phyloP scores from a whole-genome alignment of 2,113 vertebrate genomes.

The Neogale vison region DNA sequence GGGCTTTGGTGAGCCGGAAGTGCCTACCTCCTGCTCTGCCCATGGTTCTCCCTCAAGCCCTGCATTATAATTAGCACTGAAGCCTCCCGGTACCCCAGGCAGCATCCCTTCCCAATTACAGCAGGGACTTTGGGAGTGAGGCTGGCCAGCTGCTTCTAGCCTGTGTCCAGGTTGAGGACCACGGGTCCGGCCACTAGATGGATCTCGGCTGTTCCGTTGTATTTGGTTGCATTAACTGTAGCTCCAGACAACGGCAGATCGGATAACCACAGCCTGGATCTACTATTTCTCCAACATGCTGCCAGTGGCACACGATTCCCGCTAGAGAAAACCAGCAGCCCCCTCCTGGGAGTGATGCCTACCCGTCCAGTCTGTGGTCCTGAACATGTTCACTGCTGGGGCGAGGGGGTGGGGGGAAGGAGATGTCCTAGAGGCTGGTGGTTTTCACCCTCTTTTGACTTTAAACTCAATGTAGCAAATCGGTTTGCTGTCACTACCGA shows the following conservation, averaged over 20 bases:
- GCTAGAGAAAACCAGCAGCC: neutral
- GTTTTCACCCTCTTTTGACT: neutral
- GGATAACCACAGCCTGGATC: neutral
- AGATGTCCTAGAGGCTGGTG: neutral
- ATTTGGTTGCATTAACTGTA: accelerated
- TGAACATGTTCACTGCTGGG: neutral
- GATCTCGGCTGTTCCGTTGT: neutral
- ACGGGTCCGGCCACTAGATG: accelerated
- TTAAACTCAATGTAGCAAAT: neutral
- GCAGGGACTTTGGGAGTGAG: neutral
- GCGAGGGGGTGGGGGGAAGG: accelerated
- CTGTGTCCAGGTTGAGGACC: neutral
- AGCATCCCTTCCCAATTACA: neutral
- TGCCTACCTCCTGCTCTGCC: neutral
- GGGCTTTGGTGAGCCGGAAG: neutral
- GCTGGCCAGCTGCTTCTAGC: accelerated
- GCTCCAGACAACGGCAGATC: accelerated
- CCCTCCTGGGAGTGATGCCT: neutral
- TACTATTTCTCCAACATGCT: neutral
- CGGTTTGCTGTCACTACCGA: neutral
- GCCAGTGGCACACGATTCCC: neutral
- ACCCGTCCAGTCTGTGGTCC: accelerated
- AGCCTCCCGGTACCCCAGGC: neutral
- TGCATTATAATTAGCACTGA: accelerated
- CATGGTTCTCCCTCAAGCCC: neutral